Evolutionary conservation across 2,797 vertebrate genomes (phyloP).

Genomic region (Hoplostethus mediterraneus): DNA sequence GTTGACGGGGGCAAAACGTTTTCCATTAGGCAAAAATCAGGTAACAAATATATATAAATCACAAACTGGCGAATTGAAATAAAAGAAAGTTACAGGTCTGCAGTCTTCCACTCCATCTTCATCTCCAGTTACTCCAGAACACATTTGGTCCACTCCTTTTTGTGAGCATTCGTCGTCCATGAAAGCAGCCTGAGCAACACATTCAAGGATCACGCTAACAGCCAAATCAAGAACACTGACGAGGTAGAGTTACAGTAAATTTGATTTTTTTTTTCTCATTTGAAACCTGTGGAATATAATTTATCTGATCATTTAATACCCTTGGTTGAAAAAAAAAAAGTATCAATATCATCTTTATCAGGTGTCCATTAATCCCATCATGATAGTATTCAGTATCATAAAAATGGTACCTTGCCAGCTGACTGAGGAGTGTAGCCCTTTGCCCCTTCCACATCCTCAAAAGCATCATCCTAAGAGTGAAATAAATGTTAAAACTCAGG

Average conservation of each 20-base stretch:
- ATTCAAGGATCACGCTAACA: not conserved
- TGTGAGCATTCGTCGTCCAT: constrained; percentile 17
- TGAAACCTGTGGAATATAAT: not conserved
- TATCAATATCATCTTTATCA: too few species aligned
- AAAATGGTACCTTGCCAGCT: constrained; percentile 33
- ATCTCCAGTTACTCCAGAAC: constrained; percentile 17
- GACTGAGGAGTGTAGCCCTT: constrained; percentile 20
- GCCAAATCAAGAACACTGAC: too few species aligned
- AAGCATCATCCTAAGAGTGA: constrained; percentile 38
- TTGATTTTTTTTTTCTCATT: too few species aligned
- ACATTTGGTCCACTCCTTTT: not conserved
- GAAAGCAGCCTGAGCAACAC: constrained; percentile 29
- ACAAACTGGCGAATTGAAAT: not conserved
- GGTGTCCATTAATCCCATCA: not conserved
- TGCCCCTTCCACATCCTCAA: constrained; percentile 33
- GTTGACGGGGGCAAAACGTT: not conserved
- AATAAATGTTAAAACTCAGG: not conserved
- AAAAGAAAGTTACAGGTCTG: constrained; percentile 50
- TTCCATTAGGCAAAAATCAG: not conserved
- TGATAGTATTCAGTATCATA: not conserved
- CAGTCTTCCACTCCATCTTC: constrained; percentile 38
- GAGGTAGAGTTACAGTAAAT: not conserved
- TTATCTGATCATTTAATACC: not conserved
- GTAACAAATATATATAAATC: not conserved
- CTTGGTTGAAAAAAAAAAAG: too few species aligned